Conservation (phyloP, 2,888 invertebrate species). For the Chesias legatella region DNA sequence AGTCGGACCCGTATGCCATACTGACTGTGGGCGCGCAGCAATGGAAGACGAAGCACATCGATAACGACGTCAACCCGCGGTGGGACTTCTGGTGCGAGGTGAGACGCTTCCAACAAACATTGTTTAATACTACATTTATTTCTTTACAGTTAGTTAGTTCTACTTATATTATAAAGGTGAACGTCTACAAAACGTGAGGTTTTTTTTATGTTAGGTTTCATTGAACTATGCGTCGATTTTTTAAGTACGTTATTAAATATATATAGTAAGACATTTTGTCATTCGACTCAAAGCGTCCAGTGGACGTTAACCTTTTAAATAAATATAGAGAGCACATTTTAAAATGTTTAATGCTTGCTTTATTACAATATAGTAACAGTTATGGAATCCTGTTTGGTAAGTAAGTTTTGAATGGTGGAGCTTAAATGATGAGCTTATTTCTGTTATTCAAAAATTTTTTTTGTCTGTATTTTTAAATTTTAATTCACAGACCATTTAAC, state of each 20-base stretch:
- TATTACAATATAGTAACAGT: constrained; percentile 10
- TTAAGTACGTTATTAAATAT: no score
- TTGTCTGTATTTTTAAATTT: constrained; percentile 4
- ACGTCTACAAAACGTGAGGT: no score
- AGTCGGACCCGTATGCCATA: constrained; percentile 98
- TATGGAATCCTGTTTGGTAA: constrained; percentile 29
- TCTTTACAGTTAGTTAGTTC: constrained; percentile 15
- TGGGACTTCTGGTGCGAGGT: constrained; percentile 99
- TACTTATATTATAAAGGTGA: constrained; percentile 22
- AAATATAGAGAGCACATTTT: no score
- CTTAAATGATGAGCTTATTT: constrained; percentile 48
- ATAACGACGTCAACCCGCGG: constrained; percentile 95
- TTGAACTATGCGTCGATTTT: no score
- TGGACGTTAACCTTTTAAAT: no score
- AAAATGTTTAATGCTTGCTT: constrained; percentile 12
- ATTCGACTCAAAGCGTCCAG: no score
- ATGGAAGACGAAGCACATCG: constrained; percentile 95
- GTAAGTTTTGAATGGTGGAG: constrained; percentile 32
- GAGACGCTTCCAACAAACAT: constrained; percentile 30
- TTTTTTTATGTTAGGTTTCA: no score
- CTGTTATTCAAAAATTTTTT: no score
- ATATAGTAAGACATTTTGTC: no score
- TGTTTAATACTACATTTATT: no score
- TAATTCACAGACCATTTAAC: no score
- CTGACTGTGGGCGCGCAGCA: constrained; percentile 95